A percentile compares a stretch with the other conserved stretches of the same genome.
phyloP scores from a whole-genome alignment of 2,888 invertebrate genomes.

The Nomada fucata region DNA sequence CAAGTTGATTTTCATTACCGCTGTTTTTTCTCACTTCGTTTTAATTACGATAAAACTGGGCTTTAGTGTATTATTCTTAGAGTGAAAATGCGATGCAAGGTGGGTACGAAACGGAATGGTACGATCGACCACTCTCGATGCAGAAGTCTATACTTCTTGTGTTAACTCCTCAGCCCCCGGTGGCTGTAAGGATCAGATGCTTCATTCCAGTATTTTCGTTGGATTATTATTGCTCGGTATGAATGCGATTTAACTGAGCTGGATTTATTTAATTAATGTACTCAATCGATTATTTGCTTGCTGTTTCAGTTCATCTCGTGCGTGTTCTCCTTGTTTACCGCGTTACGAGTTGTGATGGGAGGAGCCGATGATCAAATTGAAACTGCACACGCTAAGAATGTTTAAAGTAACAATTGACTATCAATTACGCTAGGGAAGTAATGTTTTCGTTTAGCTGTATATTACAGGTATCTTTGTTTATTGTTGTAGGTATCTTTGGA shows the following conservation, averaged over 20 bases:
- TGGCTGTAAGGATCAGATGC: conserved; percentile 49
- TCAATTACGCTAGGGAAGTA: too few species aligned
- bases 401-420: not conserved
- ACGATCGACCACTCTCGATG: conserved; percentile 7
- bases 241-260: not conserved
- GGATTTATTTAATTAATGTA: not conserved
- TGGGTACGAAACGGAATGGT: conserved; percentile 49
- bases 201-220: conserved; percentile 63
- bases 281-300: not conserved
- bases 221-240: conserved; percentile 49
- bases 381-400: too few species aligned
- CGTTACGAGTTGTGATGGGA: conserved; percentile 42
- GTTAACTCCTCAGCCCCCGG: conserved; percentile 55
- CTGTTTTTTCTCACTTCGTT: not conserved
- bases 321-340: conserved; percentile 63
- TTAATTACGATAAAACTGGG: too few species aligned
- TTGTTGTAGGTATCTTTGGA: too few species aligned
- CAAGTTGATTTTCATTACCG: conserved; percentile 16
- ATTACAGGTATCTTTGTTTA: too few species aligned
- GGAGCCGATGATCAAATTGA: conserved; percentile 17
- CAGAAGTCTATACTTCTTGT: conserved; percentile 31
- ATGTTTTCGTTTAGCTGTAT: too few species aligned
- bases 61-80: conserved; percentile 16
- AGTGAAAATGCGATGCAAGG: conserved; percentile 23
- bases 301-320: conserved; percentile 64